Conservation (phyloP, 2,113 vertebrate species). For the Cichladusa arquata region DNA sequence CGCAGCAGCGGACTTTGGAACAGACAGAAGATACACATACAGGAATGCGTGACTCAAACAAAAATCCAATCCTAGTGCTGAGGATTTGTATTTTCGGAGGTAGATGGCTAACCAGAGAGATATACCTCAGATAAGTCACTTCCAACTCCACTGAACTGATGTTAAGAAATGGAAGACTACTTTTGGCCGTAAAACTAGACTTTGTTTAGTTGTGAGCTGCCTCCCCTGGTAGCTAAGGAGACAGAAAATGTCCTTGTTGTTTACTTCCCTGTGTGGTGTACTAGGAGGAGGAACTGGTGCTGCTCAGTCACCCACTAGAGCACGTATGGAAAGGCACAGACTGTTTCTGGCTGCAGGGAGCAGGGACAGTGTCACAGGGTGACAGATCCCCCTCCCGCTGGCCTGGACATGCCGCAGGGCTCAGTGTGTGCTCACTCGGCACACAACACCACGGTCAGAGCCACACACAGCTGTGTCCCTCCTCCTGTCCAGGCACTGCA, state of each 20-base stretch:
- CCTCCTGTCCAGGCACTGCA: background rate
- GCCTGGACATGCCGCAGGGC: background rate
- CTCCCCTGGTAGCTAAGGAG: background rate
- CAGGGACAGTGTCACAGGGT: background rate
- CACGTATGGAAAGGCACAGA: background rate
- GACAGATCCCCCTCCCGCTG: background rate
- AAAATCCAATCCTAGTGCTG: background rate
- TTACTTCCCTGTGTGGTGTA: background rate
- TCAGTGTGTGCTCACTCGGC: background rate
- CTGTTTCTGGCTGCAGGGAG: background rate
- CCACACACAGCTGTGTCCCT: background rate
- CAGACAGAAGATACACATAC: constrained; percentile 11
- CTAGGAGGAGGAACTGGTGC: background rate
- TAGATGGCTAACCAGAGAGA: background rate
- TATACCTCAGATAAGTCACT: background rate
- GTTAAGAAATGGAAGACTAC: background rate
- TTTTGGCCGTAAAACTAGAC: background rate
- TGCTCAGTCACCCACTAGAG: background rate
- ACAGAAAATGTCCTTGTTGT: background rate
- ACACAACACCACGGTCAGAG: background rate
- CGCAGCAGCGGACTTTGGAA: constrained; percentile 21
- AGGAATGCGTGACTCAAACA: background rate
- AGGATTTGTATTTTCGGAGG: background rate
- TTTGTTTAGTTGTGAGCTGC: background rate
- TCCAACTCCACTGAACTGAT: background rate